Conservation (phyloP, 2,888 invertebrate species). For the Eristalinus sepulchralis region DNA sequence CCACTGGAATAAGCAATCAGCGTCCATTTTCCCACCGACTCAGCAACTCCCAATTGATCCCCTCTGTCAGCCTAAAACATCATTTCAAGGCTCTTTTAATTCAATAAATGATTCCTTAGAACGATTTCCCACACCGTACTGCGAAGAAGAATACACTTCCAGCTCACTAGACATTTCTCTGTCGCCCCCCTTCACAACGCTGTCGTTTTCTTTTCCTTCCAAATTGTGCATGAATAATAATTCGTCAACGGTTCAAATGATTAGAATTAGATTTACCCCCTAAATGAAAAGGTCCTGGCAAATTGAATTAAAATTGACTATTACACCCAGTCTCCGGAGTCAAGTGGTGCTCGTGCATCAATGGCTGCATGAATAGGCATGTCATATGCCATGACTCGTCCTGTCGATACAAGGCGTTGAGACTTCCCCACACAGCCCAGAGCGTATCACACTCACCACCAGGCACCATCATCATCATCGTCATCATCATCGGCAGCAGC, state of each 20-base stretch:
- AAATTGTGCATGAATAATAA: constrained; percentile 30
- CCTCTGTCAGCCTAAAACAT: not conserved
- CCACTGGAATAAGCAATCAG: not conserved
- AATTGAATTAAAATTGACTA: constrained; percentile 70
- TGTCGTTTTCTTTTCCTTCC: not conserved
- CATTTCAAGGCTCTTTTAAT: constrained; percentile 1
- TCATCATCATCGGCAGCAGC: constrained; percentile 9
- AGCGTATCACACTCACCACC: constrained; percentile 14
- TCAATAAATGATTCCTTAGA: not conserved
- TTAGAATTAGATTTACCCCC: constrained; percentile 57
- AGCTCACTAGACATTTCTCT: not conserved
- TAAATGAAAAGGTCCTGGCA: constrained; percentile 54
- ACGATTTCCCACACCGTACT: not conserved
- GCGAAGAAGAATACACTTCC: not conserved
- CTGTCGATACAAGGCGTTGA: constrained; percentile 36
- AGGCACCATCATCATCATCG: constrained; percentile 12
- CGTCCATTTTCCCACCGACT: not conserved
- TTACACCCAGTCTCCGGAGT: constrained; percentile 42
- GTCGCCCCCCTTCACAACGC: not conserved
- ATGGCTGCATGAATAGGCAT: constrained; percentile 64
- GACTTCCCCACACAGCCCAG: not conserved
- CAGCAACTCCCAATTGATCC: not conserved
- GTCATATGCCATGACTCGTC: constrained; percentile 58
- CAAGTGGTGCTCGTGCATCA: constrained; percentile 54
- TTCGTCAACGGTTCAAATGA: constrained; percentile 53